Evolutionary conservation across 2,888 invertebrate species (phyloP).

Genomic region (Orthonevra nobilis): DNA sequence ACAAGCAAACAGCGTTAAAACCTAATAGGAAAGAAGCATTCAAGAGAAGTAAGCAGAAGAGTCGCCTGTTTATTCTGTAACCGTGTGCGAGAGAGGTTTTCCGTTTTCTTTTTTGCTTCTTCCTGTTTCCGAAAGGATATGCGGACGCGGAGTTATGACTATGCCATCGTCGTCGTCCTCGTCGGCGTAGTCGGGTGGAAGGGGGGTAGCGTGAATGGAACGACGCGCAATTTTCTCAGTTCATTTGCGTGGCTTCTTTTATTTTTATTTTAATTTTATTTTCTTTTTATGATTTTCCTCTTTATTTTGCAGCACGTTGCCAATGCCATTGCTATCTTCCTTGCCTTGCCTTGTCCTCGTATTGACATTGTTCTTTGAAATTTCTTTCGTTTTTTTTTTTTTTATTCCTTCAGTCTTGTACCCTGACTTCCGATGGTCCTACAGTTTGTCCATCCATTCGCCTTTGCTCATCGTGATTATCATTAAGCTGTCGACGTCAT

Average conservation of each 20-base stretch:
- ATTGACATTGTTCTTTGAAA: constrained; percentile 41
- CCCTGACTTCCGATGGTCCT: too few species aligned
- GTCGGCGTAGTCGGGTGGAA: too few species aligned
- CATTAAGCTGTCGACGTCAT: constrained; percentile 47
- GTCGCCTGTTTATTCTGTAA: background rate
- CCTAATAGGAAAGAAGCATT: constrained; percentile 54
- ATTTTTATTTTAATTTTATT: constrained; percentile 54
- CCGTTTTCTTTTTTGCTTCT: background rate
- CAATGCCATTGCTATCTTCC: constrained; percentile 11
- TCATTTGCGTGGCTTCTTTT: constrained; percentile 55
- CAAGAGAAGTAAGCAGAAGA: constrained; percentile 24
- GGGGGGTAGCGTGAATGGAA: constrained; percentile 15
- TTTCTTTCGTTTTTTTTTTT: background rate
- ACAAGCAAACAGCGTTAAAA: background rate
- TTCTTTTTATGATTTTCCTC: constrained; percentile 42
- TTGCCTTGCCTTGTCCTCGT: constrained; percentile 10
- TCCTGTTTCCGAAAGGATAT: constrained; percentile 20
- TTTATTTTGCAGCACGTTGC: constrained; percentile 35
- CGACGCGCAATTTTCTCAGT: constrained; percentile 52
- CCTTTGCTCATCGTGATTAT: constrained; percentile 10
- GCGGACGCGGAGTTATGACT: constrained; percentile 19
- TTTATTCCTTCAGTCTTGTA: too few species aligned
- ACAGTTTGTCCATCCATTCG: background rate
- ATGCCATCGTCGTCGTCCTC: too few species aligned
- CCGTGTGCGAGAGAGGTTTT: constrained; percentile 12